Conservation (phyloP, 2,888 invertebrate genomes). For the Dione juno region DNA sequence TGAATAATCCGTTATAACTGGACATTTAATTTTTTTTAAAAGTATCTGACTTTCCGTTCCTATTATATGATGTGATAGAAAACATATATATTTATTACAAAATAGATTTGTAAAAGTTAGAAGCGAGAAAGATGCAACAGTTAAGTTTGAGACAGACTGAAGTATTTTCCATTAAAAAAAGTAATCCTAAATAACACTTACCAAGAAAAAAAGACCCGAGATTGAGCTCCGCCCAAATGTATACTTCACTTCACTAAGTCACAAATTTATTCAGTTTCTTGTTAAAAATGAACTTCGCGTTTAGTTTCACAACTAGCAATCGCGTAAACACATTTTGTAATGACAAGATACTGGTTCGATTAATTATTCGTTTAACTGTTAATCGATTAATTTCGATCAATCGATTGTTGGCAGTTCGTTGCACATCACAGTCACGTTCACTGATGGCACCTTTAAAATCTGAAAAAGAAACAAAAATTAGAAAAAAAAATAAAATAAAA, state of each 20-base stretch:
- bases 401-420: conserved; percentile 46
- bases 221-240: conserved; percentile 42
- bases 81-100: no score
- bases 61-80: no score
- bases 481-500: conserved; percentile 52
- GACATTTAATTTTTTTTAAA: background rate
- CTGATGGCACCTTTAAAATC: conserved; percentile 57
- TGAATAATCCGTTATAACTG: background rate
- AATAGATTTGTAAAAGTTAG: no score
- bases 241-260: conserved; percentile 42
- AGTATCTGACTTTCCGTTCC: no score
- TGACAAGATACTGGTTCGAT: conserved; percentile 34
- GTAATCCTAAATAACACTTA: conserved; percentile 25
- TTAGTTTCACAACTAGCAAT: conserved; percentile 41
- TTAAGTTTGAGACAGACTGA: no score
- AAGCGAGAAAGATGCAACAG: no score
- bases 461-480: conserved; percentile 58
- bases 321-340: conserved; percentile 40
- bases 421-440: conserved; percentile 46
- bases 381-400: conserved; percentile 44
- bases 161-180: background rate
- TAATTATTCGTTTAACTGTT: conserved; percentile 44
- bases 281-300: conserved; percentile 31
- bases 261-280: conserved; percentile 33
- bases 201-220: conserved; percentile 45